These are phyloP conservation scores for Cephonodes hylas DNA, from an alignment of 2,888 invertebrate species.

Conservation along the genomic window DNA sequence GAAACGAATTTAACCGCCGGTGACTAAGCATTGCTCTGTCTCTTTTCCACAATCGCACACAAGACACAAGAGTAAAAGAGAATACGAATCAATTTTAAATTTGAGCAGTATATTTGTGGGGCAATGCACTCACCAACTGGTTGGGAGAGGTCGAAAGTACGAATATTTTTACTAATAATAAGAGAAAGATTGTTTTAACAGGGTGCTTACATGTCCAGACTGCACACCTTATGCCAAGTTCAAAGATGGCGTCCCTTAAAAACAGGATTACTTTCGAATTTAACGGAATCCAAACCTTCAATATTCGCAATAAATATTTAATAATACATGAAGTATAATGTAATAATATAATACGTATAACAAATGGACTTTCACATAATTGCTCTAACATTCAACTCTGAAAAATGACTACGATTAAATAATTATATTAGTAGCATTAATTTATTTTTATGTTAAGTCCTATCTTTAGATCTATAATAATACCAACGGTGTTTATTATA, in stretches of 20 bases:
- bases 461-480: too few species aligned
- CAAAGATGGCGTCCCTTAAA: background rate
- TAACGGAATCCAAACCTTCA: too few species aligned
- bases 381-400: too few species aligned
- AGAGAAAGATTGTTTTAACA: slow-evolving; percentile 55
- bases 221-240: slow-evolving; percentile 21
- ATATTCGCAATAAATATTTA: too few species aligned
- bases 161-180: slow-evolving; percentile 66
- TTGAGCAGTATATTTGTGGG: slow-evolving; percentile 65
- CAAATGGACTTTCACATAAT: too few species aligned
- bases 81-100: slow-evolving; percentile 63
- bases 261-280: background rate
- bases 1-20: slow-evolving; percentile 53
- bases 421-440: background rate
- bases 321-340: too few species aligned
- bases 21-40: slow-evolving; percentile 58
- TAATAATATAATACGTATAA: too few species aligned
- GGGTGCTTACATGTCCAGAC: slow-evolving; percentile 19
- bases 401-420: too few species aligned
- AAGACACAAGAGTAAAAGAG: slow-evolving; percentile 45
- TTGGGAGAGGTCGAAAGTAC: slow-evolving; percentile 78
- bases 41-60: slow-evolving; percentile 41
- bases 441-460: background rate
- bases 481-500: background rate
- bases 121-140: slow-evolving; percentile 75